A percentile compares a stretch with the other conserved stretches of the same genome.
Conservation (phyloP, 2,888 invertebrate species). For the Vandiemenella viatica region DNA sequence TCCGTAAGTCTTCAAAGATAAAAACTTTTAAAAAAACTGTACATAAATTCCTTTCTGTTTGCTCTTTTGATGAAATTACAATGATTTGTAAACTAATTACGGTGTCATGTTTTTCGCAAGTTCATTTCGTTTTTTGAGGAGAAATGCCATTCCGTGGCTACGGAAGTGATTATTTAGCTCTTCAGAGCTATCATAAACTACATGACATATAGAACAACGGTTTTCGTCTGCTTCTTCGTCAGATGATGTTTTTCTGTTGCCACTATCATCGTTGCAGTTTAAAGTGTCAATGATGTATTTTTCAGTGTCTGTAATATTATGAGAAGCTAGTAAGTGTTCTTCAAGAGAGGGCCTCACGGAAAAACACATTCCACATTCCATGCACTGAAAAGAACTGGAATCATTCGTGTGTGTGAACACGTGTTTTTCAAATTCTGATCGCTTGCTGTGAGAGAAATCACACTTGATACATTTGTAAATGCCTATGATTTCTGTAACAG, state of each 20-base stretch:
- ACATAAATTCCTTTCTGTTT: no score
- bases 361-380: conserved; percentile 67
- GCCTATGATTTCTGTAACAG: neutral
- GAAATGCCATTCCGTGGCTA: no score
- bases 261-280: conserved; percentile 33
- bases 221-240: conserved; percentile 28
- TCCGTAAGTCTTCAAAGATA: no score
- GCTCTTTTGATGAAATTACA: no score
- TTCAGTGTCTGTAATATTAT: conserved; percentile 45
- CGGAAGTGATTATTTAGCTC: conserved; percentile 54
- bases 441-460: conserved; percentile 17
- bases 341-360: conserved; percentile 54
- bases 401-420: conserved; percentile 24
- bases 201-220: conserved; percentile 60
- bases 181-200: conserved; percentile 41
- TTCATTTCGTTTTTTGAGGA: conserved; percentile 22
- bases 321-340: conserved; percentile 55
- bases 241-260: conserved; percentile 22
- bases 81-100: no score
- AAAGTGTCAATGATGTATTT: conserved; percentile 42
- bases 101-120: no score
- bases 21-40: no score
- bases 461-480: conserved; percentile 5
- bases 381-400: conserved; percentile 37
- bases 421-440: conserved; percentile 22